A percentile compares a stretch with the other conserved stretches of the same genome.
Conservation (phyloP, 2,797 vertebrate species). For the Yasuhikotakia modesta region DNA sequence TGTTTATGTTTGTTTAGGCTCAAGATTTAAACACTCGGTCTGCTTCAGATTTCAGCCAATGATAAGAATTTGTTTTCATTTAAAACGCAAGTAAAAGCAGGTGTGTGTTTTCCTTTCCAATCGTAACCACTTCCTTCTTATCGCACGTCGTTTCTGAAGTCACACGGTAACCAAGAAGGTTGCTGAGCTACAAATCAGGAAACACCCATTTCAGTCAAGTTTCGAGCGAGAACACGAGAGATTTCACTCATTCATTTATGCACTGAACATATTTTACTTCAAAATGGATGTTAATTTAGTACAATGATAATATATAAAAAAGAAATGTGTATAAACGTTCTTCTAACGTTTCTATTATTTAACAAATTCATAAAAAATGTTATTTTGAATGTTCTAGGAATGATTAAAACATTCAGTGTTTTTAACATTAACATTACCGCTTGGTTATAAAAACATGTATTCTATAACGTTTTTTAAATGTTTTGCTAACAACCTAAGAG, state of each 20-base stretch:
- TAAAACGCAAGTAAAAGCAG: constrained; percentile 57
- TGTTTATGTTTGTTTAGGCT: constrained; percentile 21
- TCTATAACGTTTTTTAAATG: too few relatives aligned
- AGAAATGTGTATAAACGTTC: too few relatives aligned
- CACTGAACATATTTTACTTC: not conserved
- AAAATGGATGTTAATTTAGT: too few relatives aligned
- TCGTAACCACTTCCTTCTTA: constrained; percentile 57
- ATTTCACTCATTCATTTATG: not conserved
- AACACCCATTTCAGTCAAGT: constrained; percentile 22
- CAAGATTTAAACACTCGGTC: not conserved
- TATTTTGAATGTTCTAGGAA: too few relatives aligned
- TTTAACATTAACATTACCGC: not conserved
- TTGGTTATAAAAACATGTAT: too few relatives aligned
- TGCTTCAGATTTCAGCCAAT: constrained; percentile 51
- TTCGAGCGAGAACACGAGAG: not conserved
- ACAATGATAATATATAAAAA: too few relatives aligned
- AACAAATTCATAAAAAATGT: too few relatives aligned
- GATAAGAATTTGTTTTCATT: constrained; percentile 61
- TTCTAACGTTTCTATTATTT: too few relatives aligned
- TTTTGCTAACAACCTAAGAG: too few relatives aligned
- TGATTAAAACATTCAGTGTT: too few relatives aligned
- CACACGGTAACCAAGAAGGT: constrained; percentile 13
- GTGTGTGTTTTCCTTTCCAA: constrained; percentile 55
- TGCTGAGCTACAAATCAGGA: not conserved
- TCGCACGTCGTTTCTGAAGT: constrained; percentile 47